These are phyloP conservation scores for Cavia aperea DNA, from an alignment of 2,113 vertebrate genomes.

Conservation along the genomic window DNA sequence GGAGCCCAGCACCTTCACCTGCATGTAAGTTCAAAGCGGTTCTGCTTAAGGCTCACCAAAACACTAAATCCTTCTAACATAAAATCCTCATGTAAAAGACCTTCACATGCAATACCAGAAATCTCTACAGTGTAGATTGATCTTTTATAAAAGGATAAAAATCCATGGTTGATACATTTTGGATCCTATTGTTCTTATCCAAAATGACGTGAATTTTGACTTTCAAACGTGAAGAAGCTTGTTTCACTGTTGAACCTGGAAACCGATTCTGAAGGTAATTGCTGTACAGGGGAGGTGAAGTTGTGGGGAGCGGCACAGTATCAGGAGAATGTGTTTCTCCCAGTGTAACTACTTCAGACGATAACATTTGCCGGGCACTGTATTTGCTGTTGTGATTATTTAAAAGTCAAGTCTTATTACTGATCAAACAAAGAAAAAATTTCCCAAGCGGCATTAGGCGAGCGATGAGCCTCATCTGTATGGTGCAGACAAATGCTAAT, in stretches of 20 bases:
- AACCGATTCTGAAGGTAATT: neutral
- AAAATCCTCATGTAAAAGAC: neutral
- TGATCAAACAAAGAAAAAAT: neutral
- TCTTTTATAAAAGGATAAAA: neutral
- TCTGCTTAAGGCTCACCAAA: neutral
- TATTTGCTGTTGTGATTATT: neutral
- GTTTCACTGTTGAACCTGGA: neutral
- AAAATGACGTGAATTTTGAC: neutral
- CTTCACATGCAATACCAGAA: neutral
- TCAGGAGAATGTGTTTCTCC: neutral
- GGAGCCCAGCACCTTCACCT: rapidly evolving
- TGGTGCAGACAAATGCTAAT: neutral
- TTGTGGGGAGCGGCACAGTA: neutral
- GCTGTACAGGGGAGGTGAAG: neutral
- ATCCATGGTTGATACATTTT: neutral
- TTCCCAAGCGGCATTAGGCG: neutral
- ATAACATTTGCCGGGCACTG: neutral
- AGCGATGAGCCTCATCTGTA: neutral
- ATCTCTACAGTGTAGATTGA: neutral
- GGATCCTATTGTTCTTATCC: neutral
- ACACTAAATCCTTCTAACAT: neutral
- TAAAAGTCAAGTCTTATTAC: neutral
- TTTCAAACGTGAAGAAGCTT: neutral
- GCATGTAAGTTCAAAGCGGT: neutral
- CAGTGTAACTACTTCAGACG: neutral